phyloP scores from a whole-genome alignment of 1,140 invertebrate species.

The Drosophila murphyi region DNA sequence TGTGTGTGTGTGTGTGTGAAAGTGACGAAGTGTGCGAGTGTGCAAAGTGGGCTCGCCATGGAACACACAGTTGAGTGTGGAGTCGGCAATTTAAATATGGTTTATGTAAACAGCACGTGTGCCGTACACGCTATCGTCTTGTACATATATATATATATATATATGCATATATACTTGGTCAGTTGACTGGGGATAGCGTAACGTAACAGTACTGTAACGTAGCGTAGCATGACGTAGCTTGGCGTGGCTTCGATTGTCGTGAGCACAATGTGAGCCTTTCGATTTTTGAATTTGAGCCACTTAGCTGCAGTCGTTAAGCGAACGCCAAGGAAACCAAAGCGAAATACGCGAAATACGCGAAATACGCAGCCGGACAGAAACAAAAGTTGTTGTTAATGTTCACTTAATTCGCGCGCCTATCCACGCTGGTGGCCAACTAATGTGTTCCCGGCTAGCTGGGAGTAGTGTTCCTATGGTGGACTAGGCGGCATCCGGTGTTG shows the following conservation, averaged over 20 bases:
- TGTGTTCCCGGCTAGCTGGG: background rate
- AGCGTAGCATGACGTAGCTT: constrained; percentile 31
- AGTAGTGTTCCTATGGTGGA: no score
- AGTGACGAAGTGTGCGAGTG: background rate
- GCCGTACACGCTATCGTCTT: constrained; percentile 41
- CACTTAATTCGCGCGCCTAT: constrained; percentile 3
- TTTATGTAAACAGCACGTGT: constrained; percentile 51
- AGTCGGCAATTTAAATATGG: constrained; percentile 77
- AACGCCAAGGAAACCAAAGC: constrained; percentile 74
- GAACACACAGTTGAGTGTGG: constrained; percentile 34
- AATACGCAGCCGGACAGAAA: constrained; percentile 30
- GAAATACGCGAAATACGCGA: constrained; percentile 43
- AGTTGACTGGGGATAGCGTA: constrained; percentile 62
- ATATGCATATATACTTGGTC: constrained; percentile 45
- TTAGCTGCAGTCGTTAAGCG: constrained; percentile 62
- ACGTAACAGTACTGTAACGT: constrained; percentile 49
- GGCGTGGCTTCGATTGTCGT: background rate
- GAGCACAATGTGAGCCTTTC: constrained; percentile 23
- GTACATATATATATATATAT: constrained; percentile 1
- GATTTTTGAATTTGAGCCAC: constrained; percentile 45
- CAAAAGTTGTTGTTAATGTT: constrained; percentile 18
- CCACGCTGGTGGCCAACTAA: background rate
- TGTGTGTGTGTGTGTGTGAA: constrained; percentile 3
- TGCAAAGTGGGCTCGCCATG: constrained; percentile 5
- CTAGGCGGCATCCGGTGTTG: constrained; percentile 32